These are phyloP conservation scores for Eristalinus sepulchralis DNA, from an alignment of 2,888 invertebrate genomes.

Conservation along the genomic window DNA sequence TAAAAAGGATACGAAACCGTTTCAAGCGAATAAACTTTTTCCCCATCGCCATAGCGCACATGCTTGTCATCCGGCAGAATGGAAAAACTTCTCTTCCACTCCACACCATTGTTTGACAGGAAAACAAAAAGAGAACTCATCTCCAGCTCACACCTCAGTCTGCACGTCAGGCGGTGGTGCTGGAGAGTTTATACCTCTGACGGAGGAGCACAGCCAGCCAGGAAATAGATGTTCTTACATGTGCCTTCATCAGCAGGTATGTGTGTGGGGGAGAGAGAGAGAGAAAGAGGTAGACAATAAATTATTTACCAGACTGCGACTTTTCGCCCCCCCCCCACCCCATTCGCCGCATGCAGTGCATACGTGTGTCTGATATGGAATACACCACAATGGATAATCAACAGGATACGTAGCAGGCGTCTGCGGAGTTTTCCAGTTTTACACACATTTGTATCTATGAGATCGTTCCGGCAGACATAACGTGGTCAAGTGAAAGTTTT, in stretches of 20 bases:
- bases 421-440: not conserved
- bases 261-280: not conserved
- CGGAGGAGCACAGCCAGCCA: constrained; percentile 25
- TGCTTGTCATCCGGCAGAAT: constrained; percentile 30
- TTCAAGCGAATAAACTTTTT: constrained; percentile 50
- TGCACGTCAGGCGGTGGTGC: not conserved
- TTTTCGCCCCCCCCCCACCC: not conserved
- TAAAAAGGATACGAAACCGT: not conserved
- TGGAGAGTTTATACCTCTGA: constrained; percentile 45
- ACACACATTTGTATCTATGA: not conserved
- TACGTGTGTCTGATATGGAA: not conserved
- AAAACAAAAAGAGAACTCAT: constrained; percentile 19
- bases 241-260: constrained; percentile 42
- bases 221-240: not conserved
- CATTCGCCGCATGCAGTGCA: not conserved
- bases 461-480: constrained; percentile 3
- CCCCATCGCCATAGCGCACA: constrained; percentile 8
- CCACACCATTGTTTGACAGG: constrained; percentile 35
- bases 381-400: constrained; percentile 16
- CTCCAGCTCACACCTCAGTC: not conserved
- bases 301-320: constrained; percentile 25
- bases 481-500: constrained; percentile 27
- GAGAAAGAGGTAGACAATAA: not conserved
- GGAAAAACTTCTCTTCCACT: constrained; percentile 29
- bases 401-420: constrained; percentile 18